Evolutionary conservation across 2,888 invertebrate genomes (phyloP), one percentile per base, ranked within the genome.

Genomic region (Ophraella communa): DNA sequence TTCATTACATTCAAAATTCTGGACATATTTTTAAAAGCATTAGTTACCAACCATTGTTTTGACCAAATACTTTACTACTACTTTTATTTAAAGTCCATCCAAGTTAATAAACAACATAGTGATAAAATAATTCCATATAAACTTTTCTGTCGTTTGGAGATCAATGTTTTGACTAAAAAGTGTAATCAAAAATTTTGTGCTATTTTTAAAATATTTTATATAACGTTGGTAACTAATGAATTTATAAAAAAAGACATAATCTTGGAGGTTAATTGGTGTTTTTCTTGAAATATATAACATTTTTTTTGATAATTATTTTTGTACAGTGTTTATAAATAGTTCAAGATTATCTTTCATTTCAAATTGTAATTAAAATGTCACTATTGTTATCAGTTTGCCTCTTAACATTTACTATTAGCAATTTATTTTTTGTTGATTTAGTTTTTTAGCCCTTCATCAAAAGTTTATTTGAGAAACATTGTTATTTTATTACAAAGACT

Each of bases 161-260:
- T 33, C 39, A 4, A 39, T 39, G 5, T 39, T 39, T 39, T 14
- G 10, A 14, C 39, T 39, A 39, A 4, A 39, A 30, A 30, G 10
- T 30, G 30, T 8, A 30, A 30, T 30, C 8, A 30, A 30, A 30
- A 8, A 1, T n/a, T n/a, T n/a, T n/a, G n/a, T n/a, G n/a, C n/a
- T n/a, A n/a, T n/a, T n/a, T n/a, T n/a, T n/a, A n/a, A n/a, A n/a
- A n/a, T n/a, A n/a, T n/a, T n/a, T n/a, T n/a, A n/a, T n/a, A n/a
- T n/a, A n/a, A n/a, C n/a, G n/a, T 30, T 39, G 39, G 17, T 39
- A 39, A 17, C 39, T 39, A 17, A 39, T 39, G 39, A 39, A 17
- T 8, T 14, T 17, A 8, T 7, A 7, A 7, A 35, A 49, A 58
- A 51, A 58, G 51, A 58, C 58, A 11, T 51, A 58, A 58, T 58